Conservation (phyloP, 2,113 vertebrate species). For the Sceloporus undulatus region DNA sequence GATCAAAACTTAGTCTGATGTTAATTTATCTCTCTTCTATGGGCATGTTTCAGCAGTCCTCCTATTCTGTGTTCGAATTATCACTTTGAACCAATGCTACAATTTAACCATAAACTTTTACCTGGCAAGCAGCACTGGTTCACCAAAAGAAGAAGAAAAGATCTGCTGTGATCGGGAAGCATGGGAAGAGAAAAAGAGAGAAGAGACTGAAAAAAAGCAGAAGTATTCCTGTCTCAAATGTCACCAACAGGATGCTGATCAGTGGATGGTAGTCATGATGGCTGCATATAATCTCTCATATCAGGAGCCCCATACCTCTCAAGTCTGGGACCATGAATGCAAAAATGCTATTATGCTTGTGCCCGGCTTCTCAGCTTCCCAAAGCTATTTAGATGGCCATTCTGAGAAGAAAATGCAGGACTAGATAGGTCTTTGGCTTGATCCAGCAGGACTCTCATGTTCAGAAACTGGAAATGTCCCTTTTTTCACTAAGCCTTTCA, state of each 20-base stretch:
- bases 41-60: not conserved
- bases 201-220: not conserved
- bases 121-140: not conserved
- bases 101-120: no score
- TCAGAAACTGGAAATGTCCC: not conserved
- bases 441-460: not conserved
- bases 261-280: not conserved
- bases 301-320: not conserved
- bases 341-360: not conserved
- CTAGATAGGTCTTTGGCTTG: not conserved
- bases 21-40: constrained; percentile 5
- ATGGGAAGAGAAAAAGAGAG: no score
- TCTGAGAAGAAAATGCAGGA: not conserved
- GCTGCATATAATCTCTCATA: not conserved
- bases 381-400: not conserved
- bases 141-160: not conserved
- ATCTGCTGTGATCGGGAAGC: not conserved
- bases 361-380: not conserved
- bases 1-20: not conserved
- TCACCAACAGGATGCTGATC: not conserved
- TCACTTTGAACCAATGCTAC: not conserved
- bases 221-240: not conserved
- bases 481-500: no score
- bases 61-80: not conserved
- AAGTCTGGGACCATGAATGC: not conserved